Percentiles rank a stretch among this genome's conserved stretches.
phyloP scores from a whole-genome alignment of 2,888 invertebrate species.

The Lasioglossum marginatum region DNA sequence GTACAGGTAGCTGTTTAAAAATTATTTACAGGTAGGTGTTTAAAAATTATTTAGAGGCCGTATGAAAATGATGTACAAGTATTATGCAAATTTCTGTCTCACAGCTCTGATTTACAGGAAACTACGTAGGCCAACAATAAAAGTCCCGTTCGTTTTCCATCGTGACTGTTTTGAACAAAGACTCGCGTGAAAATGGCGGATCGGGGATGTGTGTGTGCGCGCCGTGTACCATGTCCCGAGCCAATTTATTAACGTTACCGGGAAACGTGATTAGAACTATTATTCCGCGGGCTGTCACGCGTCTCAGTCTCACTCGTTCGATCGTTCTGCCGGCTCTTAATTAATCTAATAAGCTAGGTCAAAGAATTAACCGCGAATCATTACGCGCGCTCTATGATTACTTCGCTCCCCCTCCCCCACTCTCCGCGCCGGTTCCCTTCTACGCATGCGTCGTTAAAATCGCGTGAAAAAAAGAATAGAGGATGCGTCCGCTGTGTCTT shows the following conservation, averaged over 20 bases:
- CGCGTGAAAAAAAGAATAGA: conserved; percentile 45
- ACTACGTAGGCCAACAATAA: neutral
- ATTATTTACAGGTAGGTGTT: neutral
- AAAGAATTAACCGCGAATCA: conserved; percentile 58
- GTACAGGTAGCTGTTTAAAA: neutral
- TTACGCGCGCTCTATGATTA: conserved; percentile 51
- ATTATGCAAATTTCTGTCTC: neutral
- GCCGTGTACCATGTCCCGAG: conserved; percentile 10
- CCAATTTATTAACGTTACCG: conserved; percentile 49
- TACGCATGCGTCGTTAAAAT: conserved; percentile 36
- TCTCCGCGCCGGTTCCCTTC: neutral
- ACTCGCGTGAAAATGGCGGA: conserved; percentile 11
- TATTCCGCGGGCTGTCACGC: conserved; percentile 44
- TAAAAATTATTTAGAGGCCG: neutral
- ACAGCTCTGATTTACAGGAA: neutral
- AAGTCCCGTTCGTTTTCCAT: conserved; percentile 23
- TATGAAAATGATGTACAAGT: no score
- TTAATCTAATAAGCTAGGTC: conserved; percentile 58
- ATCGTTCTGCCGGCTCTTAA: conserved; percentile 35
- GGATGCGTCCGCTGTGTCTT: conserved; percentile 37
- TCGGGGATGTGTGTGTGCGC: neutral
- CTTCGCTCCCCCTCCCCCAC: conserved; percentile 3
- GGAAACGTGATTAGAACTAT: conserved; percentile 41
- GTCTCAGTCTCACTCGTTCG: conserved; percentile 13
- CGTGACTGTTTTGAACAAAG: conserved; percentile 19